Evolutionary conservation across 2,113 vertebrate species (phyloP).

Genomic region (Ctenodactylus gundi): DNA sequence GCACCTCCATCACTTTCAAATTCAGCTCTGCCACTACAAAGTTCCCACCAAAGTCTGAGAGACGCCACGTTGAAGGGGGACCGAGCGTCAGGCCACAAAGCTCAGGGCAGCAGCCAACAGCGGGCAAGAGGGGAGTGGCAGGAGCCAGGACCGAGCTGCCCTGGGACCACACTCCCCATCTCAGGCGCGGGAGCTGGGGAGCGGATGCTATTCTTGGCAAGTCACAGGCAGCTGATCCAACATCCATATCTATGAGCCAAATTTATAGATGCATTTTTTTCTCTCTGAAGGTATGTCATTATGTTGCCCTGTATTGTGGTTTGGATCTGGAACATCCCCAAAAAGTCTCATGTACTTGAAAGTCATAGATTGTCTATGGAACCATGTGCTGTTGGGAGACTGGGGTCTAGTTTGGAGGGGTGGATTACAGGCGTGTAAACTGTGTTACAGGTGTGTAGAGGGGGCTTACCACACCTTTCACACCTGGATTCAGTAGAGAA

Average conservation of each 20-base stretch:
- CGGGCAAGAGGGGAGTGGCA: not conserved
- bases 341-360: no score
- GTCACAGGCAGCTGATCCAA: not conserved
- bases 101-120: not conserved
- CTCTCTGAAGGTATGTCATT: no score
- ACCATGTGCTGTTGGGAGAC: no score
- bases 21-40: slow-evolving; percentile 12
- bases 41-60: not conserved
- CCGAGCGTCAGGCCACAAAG: not conserved
- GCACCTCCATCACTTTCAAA: not conserved
- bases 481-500: no score
- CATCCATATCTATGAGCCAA: not conserved
- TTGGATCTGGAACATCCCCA: no score
- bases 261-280: not conserved
- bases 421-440: no score
- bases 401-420: no score
- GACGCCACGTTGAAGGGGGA: not conserved
- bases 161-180: not conserved
- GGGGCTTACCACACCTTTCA: no score
- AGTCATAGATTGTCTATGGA: no score
- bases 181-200: no score
- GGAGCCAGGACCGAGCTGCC: not conserved
- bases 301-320: no score
- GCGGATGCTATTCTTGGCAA: not conserved
- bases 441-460: no score